Percentiles rank a stretch among this genome's conserved stretches.
Conservation (phyloP, 2,113 vertebrate species). For the Bostrychus sinensis region DNA sequence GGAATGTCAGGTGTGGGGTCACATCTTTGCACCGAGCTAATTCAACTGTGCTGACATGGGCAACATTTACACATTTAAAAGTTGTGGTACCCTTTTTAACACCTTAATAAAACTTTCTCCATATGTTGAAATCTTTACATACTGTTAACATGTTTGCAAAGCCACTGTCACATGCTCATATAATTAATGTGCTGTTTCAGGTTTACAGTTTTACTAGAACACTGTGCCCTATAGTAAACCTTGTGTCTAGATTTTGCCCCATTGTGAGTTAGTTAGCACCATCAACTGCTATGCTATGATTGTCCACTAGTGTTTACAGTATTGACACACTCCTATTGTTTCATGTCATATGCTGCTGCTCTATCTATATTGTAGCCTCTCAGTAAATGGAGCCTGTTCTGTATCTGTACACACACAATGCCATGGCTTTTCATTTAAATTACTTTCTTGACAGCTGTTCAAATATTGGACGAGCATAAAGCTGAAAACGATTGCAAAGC, state of each 20-base stretch:
- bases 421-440: conserved; percentile 52
- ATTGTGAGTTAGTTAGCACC: conserved; percentile 61
- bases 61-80: background rate
- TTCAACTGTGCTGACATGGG: conserved; percentile 14
- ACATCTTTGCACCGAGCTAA: background rate
- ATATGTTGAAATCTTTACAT: conserved; percentile 15
- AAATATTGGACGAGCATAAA: conserved; percentile 59
- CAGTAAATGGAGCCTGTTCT: conserved; percentile 74
- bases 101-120: background rate
- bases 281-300: conserved; percentile 56
- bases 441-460: conserved; percentile 70
- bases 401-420: conserved; percentile 44
- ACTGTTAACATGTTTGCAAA: conserved; percentile 1
- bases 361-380: conserved; percentile 35
- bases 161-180: conserved; percentile 14
- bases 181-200: conserved; percentile 18
- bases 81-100: conserved; percentile 6
- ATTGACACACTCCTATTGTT: conserved; percentile 63
- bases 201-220: conserved; percentile 41
- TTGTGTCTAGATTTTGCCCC: conserved; percentile 66
- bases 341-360: conserved; percentile 50
- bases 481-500: conserved; percentile 11
- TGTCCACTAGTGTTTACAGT: conserved; percentile 63
- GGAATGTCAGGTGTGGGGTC: conserved; percentile 46
- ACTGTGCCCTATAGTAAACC: conserved; percentile 64